Conservation (phyloP, 1,140 invertebrate species). For the Mizuhopecten yessoensis region DNA sequence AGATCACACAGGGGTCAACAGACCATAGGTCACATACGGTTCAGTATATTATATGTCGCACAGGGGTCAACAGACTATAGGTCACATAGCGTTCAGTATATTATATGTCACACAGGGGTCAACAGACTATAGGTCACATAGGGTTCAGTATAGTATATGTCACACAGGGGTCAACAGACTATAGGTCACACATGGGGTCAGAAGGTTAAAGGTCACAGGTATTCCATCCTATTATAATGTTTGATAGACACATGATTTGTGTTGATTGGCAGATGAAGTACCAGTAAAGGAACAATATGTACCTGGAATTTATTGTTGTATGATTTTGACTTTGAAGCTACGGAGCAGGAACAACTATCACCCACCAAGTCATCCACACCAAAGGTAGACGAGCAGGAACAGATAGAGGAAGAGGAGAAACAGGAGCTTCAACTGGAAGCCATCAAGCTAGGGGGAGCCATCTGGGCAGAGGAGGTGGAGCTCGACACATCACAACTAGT, state of each 20-base stretch:
- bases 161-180: not conserved
- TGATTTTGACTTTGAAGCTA: not conserved
- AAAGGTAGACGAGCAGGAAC: not conserved
- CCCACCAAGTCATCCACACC: not conserved
- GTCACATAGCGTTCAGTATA: not conserved
- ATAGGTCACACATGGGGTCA: not conserved
- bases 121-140: not conserved
- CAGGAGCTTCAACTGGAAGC: slow-evolving; percentile 63
- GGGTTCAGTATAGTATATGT: no score
- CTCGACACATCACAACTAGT: slow-evolving; percentile 74
- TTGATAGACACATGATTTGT: not conserved
- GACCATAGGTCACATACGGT: not conserved
- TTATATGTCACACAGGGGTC: no score
- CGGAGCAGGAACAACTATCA: not conserved
- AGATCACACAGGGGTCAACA: not conserved
- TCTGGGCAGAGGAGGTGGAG: slow-evolving; percentile 79
- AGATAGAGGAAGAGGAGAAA: slow-evolving; percentile 47
- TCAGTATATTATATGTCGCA: not conserved
- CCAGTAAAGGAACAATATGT: not conserved
- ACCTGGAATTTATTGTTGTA: not conserved
- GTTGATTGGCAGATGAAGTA: not conserved
- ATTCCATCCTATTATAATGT: no score
- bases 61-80: not conserved
- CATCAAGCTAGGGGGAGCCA: slow-evolving; percentile 66
- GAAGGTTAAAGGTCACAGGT: not conserved